These are phyloP conservation scores for Danaus plexippus DNA, from an alignment of 1,140 invertebrate genomes.

Conservation along the genomic window DNA sequence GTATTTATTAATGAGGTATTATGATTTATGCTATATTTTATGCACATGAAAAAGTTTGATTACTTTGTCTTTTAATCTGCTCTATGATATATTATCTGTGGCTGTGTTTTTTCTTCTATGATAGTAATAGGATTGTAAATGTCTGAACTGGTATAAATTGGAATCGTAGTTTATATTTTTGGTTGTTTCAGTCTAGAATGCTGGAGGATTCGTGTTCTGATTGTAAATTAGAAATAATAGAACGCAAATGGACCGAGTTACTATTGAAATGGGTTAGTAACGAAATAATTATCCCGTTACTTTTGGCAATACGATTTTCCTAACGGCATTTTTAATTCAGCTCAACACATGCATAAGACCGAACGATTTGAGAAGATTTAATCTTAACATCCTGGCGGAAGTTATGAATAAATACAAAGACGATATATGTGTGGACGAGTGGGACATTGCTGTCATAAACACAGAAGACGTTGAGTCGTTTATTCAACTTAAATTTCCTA, in stretches of 20 bases:
- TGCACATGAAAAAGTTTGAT: too few relatives aligned
- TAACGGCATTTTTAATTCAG: constrained; percentile 18
- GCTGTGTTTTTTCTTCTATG: too few relatives aligned
- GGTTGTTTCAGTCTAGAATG: too few relatives aligned
- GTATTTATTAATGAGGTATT: too few relatives aligned
- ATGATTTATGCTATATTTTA: too few relatives aligned
- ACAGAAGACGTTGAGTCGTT: constrained; percentile 30
- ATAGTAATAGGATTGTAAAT: too few relatives aligned
- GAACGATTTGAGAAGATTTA: constrained; percentile 17
- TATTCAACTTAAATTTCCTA: constrained; percentile 35
- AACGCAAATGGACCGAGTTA: constrained; percentile 29
- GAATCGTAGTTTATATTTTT: too few relatives aligned
- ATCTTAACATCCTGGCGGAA: constrained; percentile 19
- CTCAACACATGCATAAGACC: constrained; percentile 31
- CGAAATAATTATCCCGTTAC: not conserved
- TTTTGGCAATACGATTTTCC: not conserved
- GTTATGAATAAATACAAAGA: constrained; percentile 33
- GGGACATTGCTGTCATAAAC: constrained; percentile 18
- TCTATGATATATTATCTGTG: too few relatives aligned
- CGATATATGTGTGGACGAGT: constrained; percentile 26
- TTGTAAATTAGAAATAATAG: constrained; percentile 32
- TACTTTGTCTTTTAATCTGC: too few relatives aligned
- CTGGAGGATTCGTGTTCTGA: constrained; percentile 30
- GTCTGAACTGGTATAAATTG: too few relatives aligned
- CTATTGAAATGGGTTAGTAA: constrained; percentile 37